phyloP scores from a whole-genome alignment of 1,140 invertebrate species.

The Triops longicaudatus region DNA sequence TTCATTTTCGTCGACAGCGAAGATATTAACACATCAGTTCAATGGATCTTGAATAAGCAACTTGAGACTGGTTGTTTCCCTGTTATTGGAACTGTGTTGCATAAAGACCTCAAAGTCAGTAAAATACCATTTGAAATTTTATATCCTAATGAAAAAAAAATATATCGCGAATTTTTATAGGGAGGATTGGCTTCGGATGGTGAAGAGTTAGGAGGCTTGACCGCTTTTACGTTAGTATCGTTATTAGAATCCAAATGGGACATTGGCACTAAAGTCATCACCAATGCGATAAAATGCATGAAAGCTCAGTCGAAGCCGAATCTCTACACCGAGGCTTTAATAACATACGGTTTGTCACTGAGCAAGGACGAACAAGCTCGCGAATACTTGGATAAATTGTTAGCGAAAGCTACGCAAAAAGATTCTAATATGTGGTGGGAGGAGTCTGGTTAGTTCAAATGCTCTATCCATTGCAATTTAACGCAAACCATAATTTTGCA shows the following conservation, averaged over 20 bases:
- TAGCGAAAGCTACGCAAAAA: slow-evolving; percentile 29
- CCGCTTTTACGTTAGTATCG: slow-evolving; percentile 57
- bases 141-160: not conserved
- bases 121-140: not conserved
- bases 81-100: slow-evolving; percentile 34
- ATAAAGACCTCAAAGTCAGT: slow-evolving; percentile 24
- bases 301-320: not conserved
- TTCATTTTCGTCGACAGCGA: slow-evolving; percentile 57
- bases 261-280: not conserved
- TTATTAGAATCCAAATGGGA: slow-evolving; percentile 47
- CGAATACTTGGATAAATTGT: slow-evolving; percentile 29
- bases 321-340: slow-evolving; percentile 39
- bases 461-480: not conserved
- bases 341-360: slow-evolving; percentile 53
- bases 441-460: slow-evolving; percentile 29
- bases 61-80: slow-evolving; percentile 48
- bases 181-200: slow-evolving; percentile 47
- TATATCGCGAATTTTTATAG: not conserved
- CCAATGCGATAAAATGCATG: not conserved
- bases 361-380: slow-evolving; percentile 32
- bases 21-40: slow-evolving; percentile 38
- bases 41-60: slow-evolving; percentile 44
- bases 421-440: slow-evolving; percentile 43
- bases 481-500: not conserved
- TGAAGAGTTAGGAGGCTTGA: slow-evolving; percentile 47